These are phyloP conservation scores for Charina bottae DNA, from an alignment of 2,113 vertebrate species.

Conservation along the genomic window DNA sequence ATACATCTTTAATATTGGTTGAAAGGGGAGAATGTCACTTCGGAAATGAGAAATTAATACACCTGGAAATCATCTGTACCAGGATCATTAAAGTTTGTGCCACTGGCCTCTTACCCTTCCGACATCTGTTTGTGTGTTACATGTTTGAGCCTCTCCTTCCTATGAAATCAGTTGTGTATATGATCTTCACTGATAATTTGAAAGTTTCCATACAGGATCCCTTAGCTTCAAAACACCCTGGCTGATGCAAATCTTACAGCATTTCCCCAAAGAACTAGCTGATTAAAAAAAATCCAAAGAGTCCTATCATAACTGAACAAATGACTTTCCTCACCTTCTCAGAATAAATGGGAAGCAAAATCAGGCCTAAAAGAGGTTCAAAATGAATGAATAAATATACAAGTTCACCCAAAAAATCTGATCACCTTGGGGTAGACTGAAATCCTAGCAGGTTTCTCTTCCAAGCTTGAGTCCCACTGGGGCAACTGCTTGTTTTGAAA, in stretches of 20 bases:
- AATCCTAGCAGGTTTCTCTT: not conserved
- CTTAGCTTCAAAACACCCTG: conserved; percentile 30
- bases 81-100: not conserved
- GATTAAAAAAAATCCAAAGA: conserved; percentile 37
- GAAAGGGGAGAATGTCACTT: not conserved
- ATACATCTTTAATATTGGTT: not conserved
- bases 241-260: conserved; percentile 66
- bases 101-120: not conserved
- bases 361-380: not conserved
- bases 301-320: conserved; percentile 29
- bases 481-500: not conserved
- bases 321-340: not conserved
- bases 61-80: not conserved
- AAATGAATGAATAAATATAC: not conserved
- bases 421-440: not conserved
- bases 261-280: conserved; percentile 56
- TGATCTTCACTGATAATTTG: conserved; percentile 56
- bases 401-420: not conserved
- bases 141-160: not conserved
- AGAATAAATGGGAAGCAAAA: not conserved
- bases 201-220: conserved; percentile 47
- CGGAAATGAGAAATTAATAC: not conserved
- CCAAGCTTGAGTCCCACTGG: not conserved
- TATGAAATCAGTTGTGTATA: not conserved
- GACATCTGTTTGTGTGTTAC: not conserved